These are phyloP conservation scores for Mormoops blainvillei DNA, from an alignment of 2,113 vertebrate genomes.

Conservation along the genomic window DNA sequence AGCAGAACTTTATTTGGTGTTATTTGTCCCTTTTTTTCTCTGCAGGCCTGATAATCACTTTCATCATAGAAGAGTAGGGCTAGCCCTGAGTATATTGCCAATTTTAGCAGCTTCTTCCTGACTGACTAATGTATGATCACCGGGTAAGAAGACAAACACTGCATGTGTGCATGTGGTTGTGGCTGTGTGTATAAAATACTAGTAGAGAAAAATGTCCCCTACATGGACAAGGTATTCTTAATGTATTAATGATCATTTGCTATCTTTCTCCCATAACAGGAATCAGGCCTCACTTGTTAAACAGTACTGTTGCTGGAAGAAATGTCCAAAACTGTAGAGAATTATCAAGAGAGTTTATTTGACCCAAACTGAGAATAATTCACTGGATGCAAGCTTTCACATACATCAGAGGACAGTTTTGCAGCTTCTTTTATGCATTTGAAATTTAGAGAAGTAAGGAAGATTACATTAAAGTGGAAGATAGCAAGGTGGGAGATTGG, in stretches of 20 bases:
- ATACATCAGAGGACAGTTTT: not conserved
- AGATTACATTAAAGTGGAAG: not conserved
- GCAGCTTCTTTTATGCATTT: not conserved
- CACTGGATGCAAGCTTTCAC: not conserved
- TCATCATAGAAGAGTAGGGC: not conserved
- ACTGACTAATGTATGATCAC: not conserved
- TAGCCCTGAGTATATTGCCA: not conserved
- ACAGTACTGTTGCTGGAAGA: not conserved
- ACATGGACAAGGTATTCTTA: not conserved
- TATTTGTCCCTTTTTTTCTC: not conserved
- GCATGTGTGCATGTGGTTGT: not conserved
- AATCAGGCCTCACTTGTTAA: not conserved
- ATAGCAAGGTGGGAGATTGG: not conserved
- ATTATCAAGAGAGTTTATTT: not conserved
- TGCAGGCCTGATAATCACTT: not conserved
- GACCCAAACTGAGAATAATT: not conserved
- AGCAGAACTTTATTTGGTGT: not conserved
- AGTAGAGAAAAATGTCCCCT: not conserved
- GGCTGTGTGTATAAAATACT: not conserved
- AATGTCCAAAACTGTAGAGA: not conserved
- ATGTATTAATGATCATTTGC: not conserved
- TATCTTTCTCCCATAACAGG: not conserved
- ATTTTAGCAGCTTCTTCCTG: not conserved
- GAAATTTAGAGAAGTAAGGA: not conserved
- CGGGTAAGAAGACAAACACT: not conserved